Percentiles rank a stretch among this genome's conserved stretches.
These are phyloP conservation scores for Folsomia manolachei DNA, from an alignment of 2,888 invertebrate species.

Conservation along the genomic window DNA sequence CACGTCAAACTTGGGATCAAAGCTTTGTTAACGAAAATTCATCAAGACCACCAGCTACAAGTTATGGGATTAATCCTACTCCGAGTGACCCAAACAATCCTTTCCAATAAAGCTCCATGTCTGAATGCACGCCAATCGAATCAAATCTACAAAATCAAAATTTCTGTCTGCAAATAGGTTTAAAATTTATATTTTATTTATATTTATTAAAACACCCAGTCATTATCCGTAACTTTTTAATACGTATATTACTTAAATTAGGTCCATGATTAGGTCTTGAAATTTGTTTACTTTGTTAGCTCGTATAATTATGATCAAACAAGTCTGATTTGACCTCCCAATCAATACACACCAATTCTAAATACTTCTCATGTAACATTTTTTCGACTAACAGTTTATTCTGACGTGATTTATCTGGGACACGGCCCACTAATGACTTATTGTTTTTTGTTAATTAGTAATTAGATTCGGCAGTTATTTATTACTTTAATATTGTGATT, in stretches of 20 bases:
- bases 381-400: background rate
- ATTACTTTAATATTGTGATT: background rate
- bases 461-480: background rate
- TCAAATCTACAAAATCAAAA: too few species aligned
- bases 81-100: constrained; percentile 36
- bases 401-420: background rate
- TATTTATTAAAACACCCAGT: background rate
- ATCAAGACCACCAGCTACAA: constrained; percentile 12
- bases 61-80: constrained; percentile 25
- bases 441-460: background rate
- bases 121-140: background rate
- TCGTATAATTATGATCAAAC: background rate
- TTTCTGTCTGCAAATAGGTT: too few species aligned
- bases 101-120: constrained; percentile 25
- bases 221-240: background rate
- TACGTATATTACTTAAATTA: background rate
- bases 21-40: constrained; percentile 35
- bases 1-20: constrained; percentile 40
- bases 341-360: background rate
- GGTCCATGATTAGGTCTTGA: background rate
- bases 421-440: background rate
- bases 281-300: too few species aligned
- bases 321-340: constrained; percentile 4
- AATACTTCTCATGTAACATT: too few species aligned
- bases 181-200: background rate